These are phyloP conservation scores for Macaca fascicularis DNA, from an alignment of 2,113 vertebrate species.

Conservation along the genomic window T2T-MFA8v1.1 NC_088379.1:124084501-124085000, in stretches of 20 bases:
- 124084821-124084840: not conserved
- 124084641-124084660: not conserved
- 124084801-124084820: not conserved
- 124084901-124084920: not conserved
- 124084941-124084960: not conserved
- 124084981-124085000: not conserved
- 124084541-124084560: not conserved
- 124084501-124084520: not conserved
- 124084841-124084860: not conserved
- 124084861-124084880: not conserved
- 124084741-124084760: not conserved
- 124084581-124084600: not conserved
- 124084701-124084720: not conserved
- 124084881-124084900: not conserved
- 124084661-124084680: not conserved
- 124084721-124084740: not conserved
- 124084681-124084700: not conserved
- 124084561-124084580: not conserved
- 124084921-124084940: not conserved
- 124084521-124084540: not conserved
- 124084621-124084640: not conserved
- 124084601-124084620: not conserved
- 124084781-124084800: not conserved
- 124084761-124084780: too few species aligned
- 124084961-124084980: not conserved